Conservation (phyloP, 2,888 invertebrate genomes). For the Chrysotoxum bicinctum region DNA sequence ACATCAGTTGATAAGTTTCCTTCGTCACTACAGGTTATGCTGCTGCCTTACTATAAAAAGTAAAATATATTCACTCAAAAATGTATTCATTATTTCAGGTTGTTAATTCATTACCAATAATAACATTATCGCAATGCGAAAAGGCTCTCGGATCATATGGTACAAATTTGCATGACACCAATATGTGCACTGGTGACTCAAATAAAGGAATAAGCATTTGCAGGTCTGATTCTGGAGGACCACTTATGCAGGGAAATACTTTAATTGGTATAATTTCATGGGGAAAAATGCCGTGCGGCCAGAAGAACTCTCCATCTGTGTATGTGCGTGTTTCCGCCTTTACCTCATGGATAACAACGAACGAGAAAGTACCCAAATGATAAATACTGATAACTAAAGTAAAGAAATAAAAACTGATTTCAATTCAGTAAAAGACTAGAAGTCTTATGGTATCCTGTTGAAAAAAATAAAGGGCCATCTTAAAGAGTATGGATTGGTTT, state of each 20-base stretch:
- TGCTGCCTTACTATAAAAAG: neutral
- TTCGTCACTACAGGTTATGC: neutral
- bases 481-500: too few relatives aligned
- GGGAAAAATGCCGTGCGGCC: constrained; percentile 82
- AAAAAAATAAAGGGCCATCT: too few relatives aligned
- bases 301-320: constrained; percentile 81
- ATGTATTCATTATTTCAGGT: constrained; percentile 71
- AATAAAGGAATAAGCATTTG: constrained; percentile 79
- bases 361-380: neutral
- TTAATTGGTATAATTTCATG: constrained; percentile 83
- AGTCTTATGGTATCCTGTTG: too few relatives aligned
- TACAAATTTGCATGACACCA: constrained; percentile 78
- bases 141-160: constrained; percentile 77
- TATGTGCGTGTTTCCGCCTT: constrained; percentile 83
- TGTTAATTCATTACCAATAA: constrained; percentile 77
- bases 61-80: neutral
- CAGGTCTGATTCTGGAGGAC: constrained; percentile 80
- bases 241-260: constrained; percentile 76
- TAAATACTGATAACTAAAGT: neutral
- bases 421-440: too few relatives aligned
- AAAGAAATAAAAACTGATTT: too few relatives aligned
- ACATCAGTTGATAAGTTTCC: constrained; percentile 77
- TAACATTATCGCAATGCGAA: constrained; percentile 78
- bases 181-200: constrained; percentile 79
- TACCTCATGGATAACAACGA: constrained; percentile 79